Evolutionary conservation across 2,113 vertebrate genomes (phyloP).

Genomic region (Oostethus manadensis): DNA sequence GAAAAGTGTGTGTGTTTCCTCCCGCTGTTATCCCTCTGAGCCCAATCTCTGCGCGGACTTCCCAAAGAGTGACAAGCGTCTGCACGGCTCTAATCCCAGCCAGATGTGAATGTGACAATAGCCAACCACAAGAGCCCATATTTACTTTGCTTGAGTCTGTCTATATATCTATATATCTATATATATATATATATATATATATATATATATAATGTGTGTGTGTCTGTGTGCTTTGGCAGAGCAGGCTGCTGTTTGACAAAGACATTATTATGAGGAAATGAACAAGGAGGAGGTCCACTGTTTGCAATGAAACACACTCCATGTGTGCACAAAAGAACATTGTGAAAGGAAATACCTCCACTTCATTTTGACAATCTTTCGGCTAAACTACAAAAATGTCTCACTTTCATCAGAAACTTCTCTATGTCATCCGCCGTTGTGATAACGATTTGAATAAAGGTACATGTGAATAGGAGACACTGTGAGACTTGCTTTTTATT

Average conservation of each 20-base stretch:
- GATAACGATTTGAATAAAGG: constrained; percentile 47
- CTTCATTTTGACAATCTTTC: constrained; percentile 33
- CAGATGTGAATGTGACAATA: constrained; percentile 93
- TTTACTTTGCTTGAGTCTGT: constrained; percentile 70
- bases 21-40: constrained; percentile 88
- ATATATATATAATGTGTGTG: constrained; percentile 31
- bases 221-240: constrained; percentile 54
- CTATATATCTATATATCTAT: constrained; percentile 50
- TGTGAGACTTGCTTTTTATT: constrained; percentile 27
- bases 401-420: constrained; percentile 47
- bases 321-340: constrained; percentile 59
- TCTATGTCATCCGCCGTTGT: constrained; percentile 27
- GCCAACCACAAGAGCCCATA: constrained; percentile 76
- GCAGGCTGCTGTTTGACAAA: constrained; percentile 63
- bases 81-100: constrained; percentile 84
- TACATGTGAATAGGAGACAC: constrained; percentile 29
- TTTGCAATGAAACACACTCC: constrained; percentile 37
- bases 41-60: constrained; percentile 83
- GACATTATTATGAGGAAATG: constrained; percentile 71
- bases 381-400: constrained; percentile 45
- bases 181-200: constrained; percentile 53
- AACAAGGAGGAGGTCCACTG: constrained; percentile 57
- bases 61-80: constrained; percentile 84
- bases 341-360: constrained; percentile 63
- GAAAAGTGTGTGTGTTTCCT: constrained; percentile 22